These are phyloP conservation scores for Willowsia nigromaculata DNA, from an alignment of 2,888 invertebrate species.

Conservation along the genomic window DNA sequence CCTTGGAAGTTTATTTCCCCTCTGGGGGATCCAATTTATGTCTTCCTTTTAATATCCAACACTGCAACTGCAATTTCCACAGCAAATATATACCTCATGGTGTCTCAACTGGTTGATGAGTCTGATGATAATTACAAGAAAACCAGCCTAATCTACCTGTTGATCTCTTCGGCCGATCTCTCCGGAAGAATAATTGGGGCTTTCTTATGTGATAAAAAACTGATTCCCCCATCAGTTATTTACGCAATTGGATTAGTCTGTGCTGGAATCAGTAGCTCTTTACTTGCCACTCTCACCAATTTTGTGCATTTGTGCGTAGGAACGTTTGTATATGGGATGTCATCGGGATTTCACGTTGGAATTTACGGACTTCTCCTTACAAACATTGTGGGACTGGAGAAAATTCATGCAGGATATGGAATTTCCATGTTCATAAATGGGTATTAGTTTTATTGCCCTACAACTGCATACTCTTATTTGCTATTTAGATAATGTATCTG, in stretches of 20 bases:
- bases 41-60: conserved; percentile 62
- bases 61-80: conserved; percentile 67
- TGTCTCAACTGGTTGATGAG: conserved; percentile 62
- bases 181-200: conserved; percentile 58
- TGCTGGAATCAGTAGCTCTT: conserved; percentile 58
- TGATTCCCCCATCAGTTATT: conserved; percentile 13
- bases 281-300: background rate
- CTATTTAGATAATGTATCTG: background rate
- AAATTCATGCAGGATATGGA: conserved; percentile 70
- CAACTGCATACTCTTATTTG: background rate
- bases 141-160: conserved; percentile 56
- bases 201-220: conserved; percentile 40
- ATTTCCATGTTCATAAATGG: conserved; percentile 70
- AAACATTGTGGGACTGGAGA: conserved; percentile 61
- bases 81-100: conserved; percentile 65
- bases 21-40: conserved; percentile 35
- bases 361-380: conserved; percentile 68
- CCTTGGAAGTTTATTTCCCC: conserved; percentile 35
- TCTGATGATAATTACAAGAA: background rate
- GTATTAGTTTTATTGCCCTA: conserved; percentile 13
- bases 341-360: conserved; percentile 65
- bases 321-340: conserved; percentile 50
- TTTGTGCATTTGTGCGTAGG: background rate
- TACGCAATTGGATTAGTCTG: conserved; percentile 60
- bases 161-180: conserved; percentile 67